phyloP scores from a whole-genome alignment of 2,888 invertebrate genomes.

The Sisyra nigra region DNA sequence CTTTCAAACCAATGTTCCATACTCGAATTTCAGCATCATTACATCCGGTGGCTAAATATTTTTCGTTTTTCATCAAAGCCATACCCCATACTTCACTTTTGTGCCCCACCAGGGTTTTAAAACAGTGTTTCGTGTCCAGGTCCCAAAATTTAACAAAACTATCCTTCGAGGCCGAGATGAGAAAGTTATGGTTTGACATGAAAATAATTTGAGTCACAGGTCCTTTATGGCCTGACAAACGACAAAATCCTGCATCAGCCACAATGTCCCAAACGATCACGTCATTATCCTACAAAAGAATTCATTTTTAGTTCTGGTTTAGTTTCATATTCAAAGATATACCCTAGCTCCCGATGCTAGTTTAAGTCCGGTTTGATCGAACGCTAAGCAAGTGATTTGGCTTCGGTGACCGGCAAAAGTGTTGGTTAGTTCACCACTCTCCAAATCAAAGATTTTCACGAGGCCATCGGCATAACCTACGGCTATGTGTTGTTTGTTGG shows the following conservation, averaged over 20 bases:
- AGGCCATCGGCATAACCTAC: slow-evolving; percentile 86
- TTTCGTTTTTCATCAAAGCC: slow-evolving; percentile 58
- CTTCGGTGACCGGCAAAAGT: slow-evolving; percentile 74
- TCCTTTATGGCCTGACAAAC: slow-evolving; percentile 85
- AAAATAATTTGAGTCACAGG: slow-evolving; percentile 69
- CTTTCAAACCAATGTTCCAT: slow-evolving; percentile 53
- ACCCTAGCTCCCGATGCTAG: slow-evolving; percentile 82
- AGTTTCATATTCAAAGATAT: slow-evolving; percentile 9
- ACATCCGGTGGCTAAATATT: slow-evolving; percentile 75
- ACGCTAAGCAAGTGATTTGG: slow-evolving; percentile 66
- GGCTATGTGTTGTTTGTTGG: slow-evolving; percentile 64
- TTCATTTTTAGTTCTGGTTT: not conserved
- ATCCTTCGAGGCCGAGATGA: slow-evolving; percentile 81
- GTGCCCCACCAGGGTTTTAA: slow-evolving; percentile 84
- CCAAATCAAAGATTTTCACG: slow-evolving; percentile 67
- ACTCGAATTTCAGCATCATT: slow-evolving; percentile 72
- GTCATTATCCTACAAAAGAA: slow-evolving; percentile 62
- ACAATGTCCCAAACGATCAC: slow-evolving; percentile 91
- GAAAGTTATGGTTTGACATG: slow-evolving; percentile 46
- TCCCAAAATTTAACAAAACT: slow-evolving; percentile 96
- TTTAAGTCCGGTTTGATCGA: slow-evolving; percentile 67
- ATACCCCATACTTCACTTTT: slow-evolving; percentile 75
- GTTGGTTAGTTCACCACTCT: slow-evolving; percentile 51
- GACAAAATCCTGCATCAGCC: slow-evolving; percentile 74
- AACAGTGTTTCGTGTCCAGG: slow-evolving; percentile 85